These are phyloP conservation scores for Phortica okadai DNA, from an alignment of 2,888 invertebrate genomes.

Conservation along the genomic window DNA sequence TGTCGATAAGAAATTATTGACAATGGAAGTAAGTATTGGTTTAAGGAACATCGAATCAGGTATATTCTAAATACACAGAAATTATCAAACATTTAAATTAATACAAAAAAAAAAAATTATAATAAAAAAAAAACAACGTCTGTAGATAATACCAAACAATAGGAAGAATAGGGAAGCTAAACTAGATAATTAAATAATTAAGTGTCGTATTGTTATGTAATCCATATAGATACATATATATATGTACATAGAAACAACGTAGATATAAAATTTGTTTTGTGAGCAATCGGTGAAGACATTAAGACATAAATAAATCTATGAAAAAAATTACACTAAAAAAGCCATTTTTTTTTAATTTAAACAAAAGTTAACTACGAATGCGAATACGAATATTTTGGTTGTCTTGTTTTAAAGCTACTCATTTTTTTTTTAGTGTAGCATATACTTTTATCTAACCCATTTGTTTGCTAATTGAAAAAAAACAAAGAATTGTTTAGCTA, in stretches of 20 bases:
- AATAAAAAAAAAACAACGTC: too few species aligned
- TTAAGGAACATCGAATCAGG: too few species aligned
- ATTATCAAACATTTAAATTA: too few species aligned
- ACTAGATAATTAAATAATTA: not conserved
- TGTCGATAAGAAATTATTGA: too few species aligned
- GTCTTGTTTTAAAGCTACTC: not conserved
- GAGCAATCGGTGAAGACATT: not conserved
- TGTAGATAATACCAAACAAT: not conserved
- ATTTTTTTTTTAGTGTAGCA: not conserved
- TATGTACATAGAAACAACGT: not conserved
- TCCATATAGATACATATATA: not conserved
- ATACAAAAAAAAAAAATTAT: too few species aligned
- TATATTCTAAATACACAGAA: too few species aligned
- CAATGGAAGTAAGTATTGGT: too few species aligned
- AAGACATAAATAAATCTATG: not conserved
- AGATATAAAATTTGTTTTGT: not conserved
- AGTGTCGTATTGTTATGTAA: not conserved
- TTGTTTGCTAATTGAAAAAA: too few species aligned
- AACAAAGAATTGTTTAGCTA: too few species aligned
- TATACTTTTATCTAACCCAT: not conserved
- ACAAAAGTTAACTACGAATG: not conserved
- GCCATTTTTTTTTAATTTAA: not conserved
- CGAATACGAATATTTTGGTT: not conserved
- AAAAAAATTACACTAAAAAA: not conserved
- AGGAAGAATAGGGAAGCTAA: not conserved